phyloP scores from a whole-genome alignment of 1,140 invertebrate species.

The Hylaeus volcanicus region DNA sequence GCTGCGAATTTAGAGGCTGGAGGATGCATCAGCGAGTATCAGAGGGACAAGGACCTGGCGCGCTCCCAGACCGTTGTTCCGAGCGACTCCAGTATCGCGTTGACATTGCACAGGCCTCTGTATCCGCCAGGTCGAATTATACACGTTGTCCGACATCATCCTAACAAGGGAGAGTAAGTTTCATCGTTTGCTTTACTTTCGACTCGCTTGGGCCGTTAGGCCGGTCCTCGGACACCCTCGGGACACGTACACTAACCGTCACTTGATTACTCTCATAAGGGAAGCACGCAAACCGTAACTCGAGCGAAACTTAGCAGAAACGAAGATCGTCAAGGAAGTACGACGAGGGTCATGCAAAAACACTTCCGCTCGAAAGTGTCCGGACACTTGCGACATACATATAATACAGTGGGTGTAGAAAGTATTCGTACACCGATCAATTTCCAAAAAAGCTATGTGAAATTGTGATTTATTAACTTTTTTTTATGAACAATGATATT shows the following conservation, averaged over 20 bases:
- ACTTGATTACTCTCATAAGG: too few relatives aligned
- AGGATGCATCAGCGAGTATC: constrained; percentile 84
- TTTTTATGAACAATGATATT: too few relatives aligned
- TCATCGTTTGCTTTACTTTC: not conserved
- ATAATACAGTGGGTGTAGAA: too few relatives aligned
- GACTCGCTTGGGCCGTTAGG: not conserved
- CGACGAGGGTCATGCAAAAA: too few relatives aligned
- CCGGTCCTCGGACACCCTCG: not conserved
- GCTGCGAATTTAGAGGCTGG: constrained; percentile 85
- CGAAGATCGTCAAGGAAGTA: too few relatives aligned
- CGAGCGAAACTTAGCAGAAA: too few relatives aligned
- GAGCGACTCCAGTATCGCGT: constrained; percentile 86
- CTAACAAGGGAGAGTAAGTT: constrained; percentile 90
- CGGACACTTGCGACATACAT: too few relatives aligned
- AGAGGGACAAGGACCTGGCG: constrained; percentile 83
- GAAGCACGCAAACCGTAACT: not conserved
- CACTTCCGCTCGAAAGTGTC: too few relatives aligned
- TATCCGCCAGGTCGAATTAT: constrained; percentile 94
- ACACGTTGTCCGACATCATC: constrained; percentile 94
- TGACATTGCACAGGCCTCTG: constrained; percentile 90
- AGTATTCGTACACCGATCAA: too few relatives aligned
- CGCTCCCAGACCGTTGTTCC: constrained; percentile 85
- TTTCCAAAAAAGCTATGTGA: too few relatives aligned
- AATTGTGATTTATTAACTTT: too few relatives aligned
- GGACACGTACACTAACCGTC: not conserved